Evolutionary conservation across 2,797 vertebrate genomes (phyloP).

Genomic region (Phaenicophaeus curvirostris): DNA sequence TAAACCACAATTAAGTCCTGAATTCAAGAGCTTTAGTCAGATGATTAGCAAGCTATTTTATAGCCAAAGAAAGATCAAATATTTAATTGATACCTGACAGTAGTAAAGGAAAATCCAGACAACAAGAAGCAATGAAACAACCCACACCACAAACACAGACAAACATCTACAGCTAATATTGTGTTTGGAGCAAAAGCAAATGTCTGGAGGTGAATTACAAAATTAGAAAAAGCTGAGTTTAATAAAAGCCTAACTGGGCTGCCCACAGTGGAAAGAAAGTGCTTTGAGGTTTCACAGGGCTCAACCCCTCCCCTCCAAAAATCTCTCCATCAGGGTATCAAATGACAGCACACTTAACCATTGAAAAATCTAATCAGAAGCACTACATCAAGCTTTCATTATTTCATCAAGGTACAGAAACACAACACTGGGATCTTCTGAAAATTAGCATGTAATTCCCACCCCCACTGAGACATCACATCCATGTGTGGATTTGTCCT

Average conservation of each 20-base stretch:
- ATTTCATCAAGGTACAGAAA: not conserved
- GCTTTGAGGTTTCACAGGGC: conserved; percentile 41
- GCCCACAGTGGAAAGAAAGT: conserved; percentile 54
- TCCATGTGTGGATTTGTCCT: not conserved
- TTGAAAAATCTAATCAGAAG: not conserved
- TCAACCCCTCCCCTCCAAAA: not conserved
- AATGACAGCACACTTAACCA: conserved; percentile 21
- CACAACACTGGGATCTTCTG: not conserved
- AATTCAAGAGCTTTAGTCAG: not conserved
- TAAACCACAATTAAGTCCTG: not conserved
- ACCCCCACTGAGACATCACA: not conserved
- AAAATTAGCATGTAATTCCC: not conserved
- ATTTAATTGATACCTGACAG: conserved; percentile 20
- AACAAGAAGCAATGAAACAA: not conserved
- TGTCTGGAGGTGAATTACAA: conserved; percentile 49
- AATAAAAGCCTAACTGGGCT: conserved; percentile 21
- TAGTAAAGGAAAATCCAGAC: not conserved
- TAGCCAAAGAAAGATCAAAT: not conserved
- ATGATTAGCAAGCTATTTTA: not conserved
- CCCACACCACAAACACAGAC: conserved; percentile 12
- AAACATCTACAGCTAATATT: conserved; percentile 43
- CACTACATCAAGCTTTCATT: not conserved
- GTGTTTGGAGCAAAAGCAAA: conserved; percentile 48
- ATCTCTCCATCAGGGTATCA: conserved; percentile 18
- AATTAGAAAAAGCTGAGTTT: conserved; percentile 57